A percentile compares a stretch with the other conserved stretches of the same genome.
Evolutionary conservation across 2,888 invertebrate genomes (phyloP).

Genomic region (Schizaphis graminum): DNA sequence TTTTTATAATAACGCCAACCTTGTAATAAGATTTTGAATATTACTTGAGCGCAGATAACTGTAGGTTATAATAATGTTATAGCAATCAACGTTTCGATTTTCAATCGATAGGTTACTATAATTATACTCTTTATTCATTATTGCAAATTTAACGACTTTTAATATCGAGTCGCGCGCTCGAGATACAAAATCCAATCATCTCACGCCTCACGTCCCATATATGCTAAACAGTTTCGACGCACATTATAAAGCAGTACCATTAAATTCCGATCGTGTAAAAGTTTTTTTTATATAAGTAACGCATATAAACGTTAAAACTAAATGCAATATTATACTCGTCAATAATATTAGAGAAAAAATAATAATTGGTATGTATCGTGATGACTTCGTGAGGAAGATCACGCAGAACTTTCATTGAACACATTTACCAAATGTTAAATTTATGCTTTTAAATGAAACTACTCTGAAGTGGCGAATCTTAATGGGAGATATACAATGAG

Average conservation of each 20-base stretch:
- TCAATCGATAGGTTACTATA: constrained; percentile 40
- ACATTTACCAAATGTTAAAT: neutral
- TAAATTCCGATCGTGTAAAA: neutral
- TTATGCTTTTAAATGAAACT: neutral
- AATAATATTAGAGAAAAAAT: neutral
- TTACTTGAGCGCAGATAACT: neutral
- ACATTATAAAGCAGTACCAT: neutral
- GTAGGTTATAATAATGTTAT: constrained; percentile 28
- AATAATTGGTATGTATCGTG: neutral
- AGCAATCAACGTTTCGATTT: constrained; percentile 56
- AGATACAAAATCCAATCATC: constrained; percentile 41
- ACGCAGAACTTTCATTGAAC: neutral
- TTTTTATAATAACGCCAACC: constrained; percentile 26
- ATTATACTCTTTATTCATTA: constrained; percentile 40
- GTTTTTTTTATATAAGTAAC: neutral
- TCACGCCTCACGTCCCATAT: neutral
- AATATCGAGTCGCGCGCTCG: constrained; percentile 24
- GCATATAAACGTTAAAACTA: neutral
- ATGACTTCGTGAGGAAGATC: neutral
- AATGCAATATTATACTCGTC: neutral
- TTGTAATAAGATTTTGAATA: constrained; percentile 48
- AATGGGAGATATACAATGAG: too few species aligned
- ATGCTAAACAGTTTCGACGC: constrained; percentile 19
- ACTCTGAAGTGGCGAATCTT: neutral
- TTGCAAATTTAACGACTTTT: constrained; percentile 49